Base-by-base conservation (phyloP, 2,113 vertebrate species). In the Oenanthe oenanthe region DNA sequence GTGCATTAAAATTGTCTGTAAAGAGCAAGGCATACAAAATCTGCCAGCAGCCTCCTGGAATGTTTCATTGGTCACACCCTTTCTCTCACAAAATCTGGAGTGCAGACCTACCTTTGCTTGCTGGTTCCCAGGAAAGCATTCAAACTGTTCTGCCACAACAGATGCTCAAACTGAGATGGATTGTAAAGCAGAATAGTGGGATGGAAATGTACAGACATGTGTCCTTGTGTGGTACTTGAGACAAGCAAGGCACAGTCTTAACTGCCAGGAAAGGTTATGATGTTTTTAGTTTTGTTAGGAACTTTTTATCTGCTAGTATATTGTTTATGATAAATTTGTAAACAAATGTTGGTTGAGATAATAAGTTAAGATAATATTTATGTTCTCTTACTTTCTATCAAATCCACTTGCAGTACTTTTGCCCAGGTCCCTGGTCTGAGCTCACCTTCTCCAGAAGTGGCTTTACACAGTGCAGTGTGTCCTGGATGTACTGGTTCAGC, bases 401-500 rank as follows among this genome's bases (percentile, higher is more conserved):
- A 56, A 66, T 13, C 42, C 50, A 29, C 13, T 4, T 61, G 31
- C 71, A 57, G 40, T 48, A 25, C 25, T 34, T 61, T 26, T 51
- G 47, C 48, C 47, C 25, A 18, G 50, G 25, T n/a, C 50, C 57
- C 15, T 1, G 10, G 0, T 17, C 8, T 3, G 43, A 36, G 48
- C 97, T 98, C 89, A 99, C 99, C 99, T 99, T 99, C 95, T 99
- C 99, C 12, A 99, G 98, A 58, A 99, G 98, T 0, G 99, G 99
- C 96, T 99, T 99, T 8, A 99, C 97, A n/a, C 99, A 99, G 74
- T 99, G 99, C 75, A 99, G 97, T 0, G 99, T 99, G 82, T 99
- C 99, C 97, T 99, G 99, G 77, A 99, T 99, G 57, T 99, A 99
- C 88, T 98, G 99, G 85, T 99, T 99, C 94, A 99, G 95, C 93